phyloP scores from a whole-genome alignment of 2,113 vertebrate species.

The Labeo rohita region DNA sequence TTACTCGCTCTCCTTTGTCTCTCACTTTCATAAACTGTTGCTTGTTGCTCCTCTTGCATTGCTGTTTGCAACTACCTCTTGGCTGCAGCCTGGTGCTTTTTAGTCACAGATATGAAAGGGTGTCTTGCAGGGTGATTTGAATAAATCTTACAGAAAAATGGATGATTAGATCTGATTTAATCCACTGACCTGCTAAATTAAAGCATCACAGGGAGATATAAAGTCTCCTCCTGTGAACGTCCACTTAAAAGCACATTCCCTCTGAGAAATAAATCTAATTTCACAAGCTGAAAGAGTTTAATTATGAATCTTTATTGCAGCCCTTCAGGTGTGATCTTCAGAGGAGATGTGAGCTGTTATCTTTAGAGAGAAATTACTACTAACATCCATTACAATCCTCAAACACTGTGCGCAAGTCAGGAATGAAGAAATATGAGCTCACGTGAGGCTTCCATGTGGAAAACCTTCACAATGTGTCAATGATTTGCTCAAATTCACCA shows the following conservation, averaged over 20 bases:
- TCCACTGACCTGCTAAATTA: constrained; percentile 21
- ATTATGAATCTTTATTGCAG: constrained; percentile 7
- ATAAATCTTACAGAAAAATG: not conserved
- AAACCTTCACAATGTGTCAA: not conserved
- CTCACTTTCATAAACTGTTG: not conserved
- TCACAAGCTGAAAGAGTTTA: constrained; percentile 27
- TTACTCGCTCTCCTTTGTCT: not conserved
- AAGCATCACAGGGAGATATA: not conserved
- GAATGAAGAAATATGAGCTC: not conserved
- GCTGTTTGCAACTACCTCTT: not conserved
- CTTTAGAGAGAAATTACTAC: not conserved
- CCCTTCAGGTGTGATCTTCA: constrained; percentile 21
- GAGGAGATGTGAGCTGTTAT: not conserved
- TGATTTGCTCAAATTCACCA: not conserved
- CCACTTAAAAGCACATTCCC: not conserved
- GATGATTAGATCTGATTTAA: not conserved
- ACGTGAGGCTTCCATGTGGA: not conserved
- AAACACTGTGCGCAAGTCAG: not conserved
- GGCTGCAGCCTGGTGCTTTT: not conserved
- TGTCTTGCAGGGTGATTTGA: not conserved
- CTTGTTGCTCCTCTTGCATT: not conserved
- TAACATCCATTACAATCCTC: not conserved
- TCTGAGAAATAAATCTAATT: constrained; percentile 32
- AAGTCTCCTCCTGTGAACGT: not conserved
- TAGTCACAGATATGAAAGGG: not conserved